Conservation (phyloP, 2,797 vertebrate species). For the Gadopsis bispinosus region DNA sequence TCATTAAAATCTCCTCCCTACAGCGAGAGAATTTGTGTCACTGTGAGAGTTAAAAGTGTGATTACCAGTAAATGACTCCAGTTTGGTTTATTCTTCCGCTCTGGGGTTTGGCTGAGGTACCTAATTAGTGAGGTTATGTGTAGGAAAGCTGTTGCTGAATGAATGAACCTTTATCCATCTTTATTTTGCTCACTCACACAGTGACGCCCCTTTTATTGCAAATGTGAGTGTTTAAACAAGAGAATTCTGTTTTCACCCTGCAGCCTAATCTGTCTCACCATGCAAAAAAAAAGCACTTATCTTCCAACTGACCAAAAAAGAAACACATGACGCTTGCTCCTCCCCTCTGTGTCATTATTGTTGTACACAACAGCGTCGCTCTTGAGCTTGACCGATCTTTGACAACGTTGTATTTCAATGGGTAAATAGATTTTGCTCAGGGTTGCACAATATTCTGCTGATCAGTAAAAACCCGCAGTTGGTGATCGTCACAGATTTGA, state of each 20-base stretch:
- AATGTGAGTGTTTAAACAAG: constrained; percentile 22
- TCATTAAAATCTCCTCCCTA: not conserved
- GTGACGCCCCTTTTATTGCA: not conserved
- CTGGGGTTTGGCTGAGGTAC: not conserved
- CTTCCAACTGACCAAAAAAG: not conserved
- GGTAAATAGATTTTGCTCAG: not conserved
- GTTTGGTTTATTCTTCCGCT: constrained; percentile 27
- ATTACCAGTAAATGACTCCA: constrained; percentile 39
- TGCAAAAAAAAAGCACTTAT: constrained; percentile 12
- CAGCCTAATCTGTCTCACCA: constrained; percentile 31
- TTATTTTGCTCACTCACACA: constrained; percentile 2
- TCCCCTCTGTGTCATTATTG: not conserved
- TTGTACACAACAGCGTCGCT: not conserved
- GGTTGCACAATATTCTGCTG: not conserved
- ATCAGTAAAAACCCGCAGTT: not conserved
- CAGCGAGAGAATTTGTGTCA: constrained; percentile 17
- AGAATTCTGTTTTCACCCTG: constrained; percentile 5
- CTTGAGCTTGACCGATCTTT: not conserved
- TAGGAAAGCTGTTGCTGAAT: constrained; percentile 17
- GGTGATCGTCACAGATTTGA: not conserved
- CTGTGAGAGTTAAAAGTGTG: constrained; percentile 24
- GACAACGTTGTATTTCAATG: not conserved
- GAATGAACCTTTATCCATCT: constrained; percentile 16
- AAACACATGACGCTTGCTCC: not conserved
- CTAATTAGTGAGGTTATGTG: constrained; percentile 22